Base-by-base conservation (phyloP, 2,797 vertebrate genomes). In the Clarias platycephalus region DNA sequence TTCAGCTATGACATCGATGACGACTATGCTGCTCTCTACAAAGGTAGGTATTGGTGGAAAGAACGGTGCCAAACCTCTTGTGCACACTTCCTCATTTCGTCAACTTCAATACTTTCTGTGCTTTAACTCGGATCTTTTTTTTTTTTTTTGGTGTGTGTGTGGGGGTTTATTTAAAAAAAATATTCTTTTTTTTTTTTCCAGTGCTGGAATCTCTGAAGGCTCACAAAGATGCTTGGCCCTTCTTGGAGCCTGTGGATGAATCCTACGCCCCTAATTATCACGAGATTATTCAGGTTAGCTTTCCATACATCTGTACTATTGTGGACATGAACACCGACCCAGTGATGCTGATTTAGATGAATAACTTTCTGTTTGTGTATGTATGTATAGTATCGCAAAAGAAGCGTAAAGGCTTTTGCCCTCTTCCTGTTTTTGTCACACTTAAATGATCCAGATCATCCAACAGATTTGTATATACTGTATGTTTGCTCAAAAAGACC, bases 211-310 rank as follows among this genome's bases (percentile, higher is more conserved):
- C 96, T 66, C 93, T 99, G 60, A 99, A 99, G 92, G 96, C 95
- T 83, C 98, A 99, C 90, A 99, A 99, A 94, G 98, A 99, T 83
- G 95, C 98, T 24, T 99, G 98, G 98, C 98, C 98, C 24, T 99
- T 99, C 91, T 86, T 99, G 92, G 98, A 99, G 88, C 97, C 98
- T 0, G 98, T 99, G 55, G 98, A 99, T 90, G 98, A 99, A 85
- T 98, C 98, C 0, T 99, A 99, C 16, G 98, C 98, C 63, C 98
- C 98, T 18, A 98, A 97, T 92, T 99, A 99, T 91, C 95, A 99
- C 40, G 97, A 98, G 83, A 96, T 99, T 90, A 98, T 99, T 90
- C 96, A 98, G 96, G 98, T 99, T 95, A 63, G 44, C 20, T 13
- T n/a, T 44, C 7, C 28, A 13, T 63, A 22, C 22, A 13, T 66